Conservation (phyloP, 2,113 vertebrate species). For the Formicarius rufipectus region DNA sequence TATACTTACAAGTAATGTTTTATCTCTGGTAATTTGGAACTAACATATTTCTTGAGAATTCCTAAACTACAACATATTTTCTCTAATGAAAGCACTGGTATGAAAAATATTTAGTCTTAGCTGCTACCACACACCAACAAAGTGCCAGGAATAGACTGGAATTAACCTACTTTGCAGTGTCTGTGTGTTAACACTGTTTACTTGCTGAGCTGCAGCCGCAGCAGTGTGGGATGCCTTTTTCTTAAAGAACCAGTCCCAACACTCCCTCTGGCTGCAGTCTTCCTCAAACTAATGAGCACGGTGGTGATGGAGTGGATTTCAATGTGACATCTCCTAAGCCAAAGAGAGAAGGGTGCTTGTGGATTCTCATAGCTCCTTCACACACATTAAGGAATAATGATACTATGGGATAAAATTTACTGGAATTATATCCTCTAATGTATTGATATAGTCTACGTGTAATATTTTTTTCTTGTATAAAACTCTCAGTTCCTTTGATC, state of each 20-base stretch:
- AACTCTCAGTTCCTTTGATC: neutral
- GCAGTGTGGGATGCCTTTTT: neutral
- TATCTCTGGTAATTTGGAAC: neutral
- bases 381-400: neutral
- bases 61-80: neutral
- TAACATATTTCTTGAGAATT: neutral
- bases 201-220: neutral
- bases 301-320: neutral
- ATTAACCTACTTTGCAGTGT: neutral
- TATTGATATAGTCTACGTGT: neutral
- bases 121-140: neutral
- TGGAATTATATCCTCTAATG: neutral
- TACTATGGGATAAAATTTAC: neutral
- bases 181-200: neutral
- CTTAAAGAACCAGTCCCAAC: neutral
- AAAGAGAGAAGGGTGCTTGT: neutral
- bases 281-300: neutral
- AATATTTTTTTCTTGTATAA: neutral
- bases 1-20: neutral
- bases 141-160: neutral
- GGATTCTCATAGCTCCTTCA: neutral
- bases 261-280: slow-evolving; percentile 17
- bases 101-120: slow-evolving; percentile 15
- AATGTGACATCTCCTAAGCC: neutral
- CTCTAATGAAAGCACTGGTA: neutral